Evolutionary conservation across 2,113 vertebrate genomes (phyloP).

Genomic region (Synodontis membranacea): DNA sequence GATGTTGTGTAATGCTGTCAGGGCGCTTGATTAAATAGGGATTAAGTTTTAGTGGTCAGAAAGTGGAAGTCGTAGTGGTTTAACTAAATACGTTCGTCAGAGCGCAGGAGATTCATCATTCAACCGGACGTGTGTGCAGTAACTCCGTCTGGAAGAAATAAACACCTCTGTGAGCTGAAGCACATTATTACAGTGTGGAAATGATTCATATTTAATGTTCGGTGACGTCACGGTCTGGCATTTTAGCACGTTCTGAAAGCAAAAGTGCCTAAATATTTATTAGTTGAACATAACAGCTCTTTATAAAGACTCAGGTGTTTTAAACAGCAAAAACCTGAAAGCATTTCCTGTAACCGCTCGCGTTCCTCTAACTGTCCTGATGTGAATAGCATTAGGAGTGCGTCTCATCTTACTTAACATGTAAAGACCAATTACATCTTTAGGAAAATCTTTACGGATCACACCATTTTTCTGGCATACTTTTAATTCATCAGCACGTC

Average conservation of each 20-base stretch:
- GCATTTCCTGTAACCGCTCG: background rate
- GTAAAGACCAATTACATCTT: background rate
- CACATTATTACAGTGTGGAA: background rate
- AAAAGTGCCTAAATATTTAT: background rate
- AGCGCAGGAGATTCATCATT: conserved; percentile 22
- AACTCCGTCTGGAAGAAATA: conserved; percentile 2
- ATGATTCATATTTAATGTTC: background rate
- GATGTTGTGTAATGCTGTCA: conserved; percentile 12
- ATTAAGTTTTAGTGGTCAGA: conserved; percentile 18
- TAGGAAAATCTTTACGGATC: too few species aligned
- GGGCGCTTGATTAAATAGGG: conserved; percentile 14
- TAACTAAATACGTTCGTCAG: background rate
- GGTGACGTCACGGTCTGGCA: background rate
- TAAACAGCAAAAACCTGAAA: background rate
- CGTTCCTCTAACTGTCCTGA: background rate
- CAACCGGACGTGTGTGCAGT: conserved; percentile 5
- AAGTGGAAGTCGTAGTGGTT: conserved; percentile 9
- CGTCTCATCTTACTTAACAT: too few species aligned
- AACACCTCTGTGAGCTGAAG: background rate
- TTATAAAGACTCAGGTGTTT: background rate
- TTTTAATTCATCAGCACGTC: background rate
- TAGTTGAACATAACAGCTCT: background rate
- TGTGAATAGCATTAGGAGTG: background rate
- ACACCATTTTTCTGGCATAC: too few species aligned
- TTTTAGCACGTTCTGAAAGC: too few species aligned